phyloP scores from a whole-genome alignment of 2,113 vertebrate genomes.

The Pardalotus punctatus region DNA sequence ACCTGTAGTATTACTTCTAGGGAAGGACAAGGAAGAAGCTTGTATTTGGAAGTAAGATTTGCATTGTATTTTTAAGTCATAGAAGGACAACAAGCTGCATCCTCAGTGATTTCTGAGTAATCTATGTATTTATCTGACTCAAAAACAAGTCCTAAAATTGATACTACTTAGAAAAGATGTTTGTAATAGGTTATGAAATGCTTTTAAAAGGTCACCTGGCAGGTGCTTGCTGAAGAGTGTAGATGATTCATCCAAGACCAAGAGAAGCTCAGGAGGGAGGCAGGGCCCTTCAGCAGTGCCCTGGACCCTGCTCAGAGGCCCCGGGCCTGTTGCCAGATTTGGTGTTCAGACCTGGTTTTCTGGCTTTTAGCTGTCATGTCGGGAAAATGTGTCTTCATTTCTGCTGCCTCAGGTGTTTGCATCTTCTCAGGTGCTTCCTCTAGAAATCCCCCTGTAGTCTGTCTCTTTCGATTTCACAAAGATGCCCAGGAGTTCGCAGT shows the following conservation, averaged over 20 bases:
- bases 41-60: background rate
- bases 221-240: background rate
- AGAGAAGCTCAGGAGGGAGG: background rate
- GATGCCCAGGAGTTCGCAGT: background rate
- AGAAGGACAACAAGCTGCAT: background rate
- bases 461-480: background rate
- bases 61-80: accelerated
- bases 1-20: background rate
- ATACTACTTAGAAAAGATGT: background rate
- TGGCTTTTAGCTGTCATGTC: background rate
- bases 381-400: background rate
- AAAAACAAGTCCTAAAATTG: background rate
- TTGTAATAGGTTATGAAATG: background rate
- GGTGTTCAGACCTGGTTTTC: background rate
- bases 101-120: background rate
- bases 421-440: background rate
- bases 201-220: background rate
- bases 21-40: background rate
- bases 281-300: background rate
- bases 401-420: background rate
- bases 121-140: background rate
- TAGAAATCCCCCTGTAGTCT: background rate
- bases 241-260: background rate
- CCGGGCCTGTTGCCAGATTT: background rate
- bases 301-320: background rate